These are phyloP conservation scores for Drosophila santomea DNA, from an alignment of 1,140 invertebrate species.

Conservation along the genomic window DNA sequence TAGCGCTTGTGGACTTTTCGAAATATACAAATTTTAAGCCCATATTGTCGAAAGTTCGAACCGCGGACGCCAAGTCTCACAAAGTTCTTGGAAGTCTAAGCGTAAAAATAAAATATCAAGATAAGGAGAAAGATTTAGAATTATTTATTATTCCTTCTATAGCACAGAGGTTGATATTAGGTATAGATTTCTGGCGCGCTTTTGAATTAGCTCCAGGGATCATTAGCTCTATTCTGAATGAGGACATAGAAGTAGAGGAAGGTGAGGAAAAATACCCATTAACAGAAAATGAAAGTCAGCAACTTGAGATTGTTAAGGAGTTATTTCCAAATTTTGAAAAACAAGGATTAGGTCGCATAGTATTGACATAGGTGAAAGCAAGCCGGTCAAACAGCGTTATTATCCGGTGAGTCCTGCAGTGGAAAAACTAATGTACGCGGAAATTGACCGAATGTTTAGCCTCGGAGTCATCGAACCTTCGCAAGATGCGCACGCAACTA, in stretches of 20 bases:
- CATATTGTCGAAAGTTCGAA: not conserved
- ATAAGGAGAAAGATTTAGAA: conserved; percentile 1
- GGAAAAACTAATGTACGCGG: no score
- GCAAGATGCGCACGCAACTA: no score
- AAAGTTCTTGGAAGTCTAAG: not conserved
- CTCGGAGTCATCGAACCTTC: no score
- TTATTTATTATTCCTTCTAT: not conserved
- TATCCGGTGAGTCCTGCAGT: no score
- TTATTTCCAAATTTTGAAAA: not conserved
- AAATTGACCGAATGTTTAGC: no score
- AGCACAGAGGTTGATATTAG: conserved; percentile 4
- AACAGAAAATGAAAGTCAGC: not conserved
- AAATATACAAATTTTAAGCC: not conserved
- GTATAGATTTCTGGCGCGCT: conserved; percentile 8
- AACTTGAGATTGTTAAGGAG: not conserved
- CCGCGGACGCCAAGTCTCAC: not conserved
- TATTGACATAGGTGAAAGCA: no score
- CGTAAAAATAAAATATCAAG: not conserved
- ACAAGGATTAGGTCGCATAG: no score
- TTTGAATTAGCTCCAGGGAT: not conserved
- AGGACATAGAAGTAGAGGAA: not conserved
- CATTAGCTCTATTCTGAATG: not conserved
- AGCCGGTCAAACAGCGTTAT: no score
- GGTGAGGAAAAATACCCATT: not conserved
- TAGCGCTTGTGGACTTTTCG: not conserved